Base-by-base conservation (phyloP, 2,888 invertebrate species). In the Xestoiulus laeticollis region DNA sequence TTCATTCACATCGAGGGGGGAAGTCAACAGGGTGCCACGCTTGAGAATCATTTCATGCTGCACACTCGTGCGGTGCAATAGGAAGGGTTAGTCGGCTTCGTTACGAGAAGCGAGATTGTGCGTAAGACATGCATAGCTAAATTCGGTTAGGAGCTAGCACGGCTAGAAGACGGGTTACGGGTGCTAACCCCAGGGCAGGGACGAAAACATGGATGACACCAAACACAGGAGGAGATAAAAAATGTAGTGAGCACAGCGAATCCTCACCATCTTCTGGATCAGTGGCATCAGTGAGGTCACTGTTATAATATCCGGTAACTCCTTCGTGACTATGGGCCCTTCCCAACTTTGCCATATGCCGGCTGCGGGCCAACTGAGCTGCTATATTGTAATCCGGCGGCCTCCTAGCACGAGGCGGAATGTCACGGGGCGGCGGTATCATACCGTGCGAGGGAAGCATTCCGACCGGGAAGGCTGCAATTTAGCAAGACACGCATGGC, bases 271-370 rank as follows among this genome's bases (percentile, higher is more conserved):
- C 90, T 88, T 90, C 90, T 85, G 89, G 89, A 85, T 90, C 90
- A 38, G 89, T 89, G 14, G 88, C 87, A 87, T 90, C 90, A 32
- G 88, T 87, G 53, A 88, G 88, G 30, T 89, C 88, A 87, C 89
- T 89, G 90, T 95, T 95, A 92, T 95, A 95, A 91, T 95, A 95
- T 92, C 94, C 95, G 89, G 96, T 95, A 90, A 96, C 96, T 90
- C 96, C 96, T 92, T 96, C 96, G 92, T 96, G 96, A 90, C 96
- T 96, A 93, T 96, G 96, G 86, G 96, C 96, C 90, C 96, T 94
- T 90, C 96, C 96, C 90, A 96, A 94, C 90, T 96, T 94, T 92
- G 96, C 96, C 90, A 96, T 94, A 87, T 90, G 91, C 87, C 91
- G 90, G 89, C 90, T 91, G 89, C 96, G 94, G 32, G 96, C 96